These are phyloP conservation scores for Spea bombifrons DNA, from an alignment of 2,113 vertebrate genomes.

Conservation along the genomic window DNA sequence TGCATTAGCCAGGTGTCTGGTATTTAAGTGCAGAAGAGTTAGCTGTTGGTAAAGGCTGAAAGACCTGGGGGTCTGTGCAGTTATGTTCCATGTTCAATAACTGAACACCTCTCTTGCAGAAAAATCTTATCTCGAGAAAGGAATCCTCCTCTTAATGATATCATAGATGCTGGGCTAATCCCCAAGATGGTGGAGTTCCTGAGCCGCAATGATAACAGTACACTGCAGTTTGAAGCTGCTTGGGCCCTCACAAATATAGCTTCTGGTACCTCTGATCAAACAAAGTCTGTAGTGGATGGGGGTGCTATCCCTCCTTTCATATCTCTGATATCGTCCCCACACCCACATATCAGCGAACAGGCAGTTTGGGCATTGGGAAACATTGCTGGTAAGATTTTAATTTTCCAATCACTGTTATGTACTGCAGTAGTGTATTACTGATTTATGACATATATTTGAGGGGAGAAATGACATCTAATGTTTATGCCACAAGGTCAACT, in stretches of 20 bases:
- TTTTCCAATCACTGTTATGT: too few species aligned
- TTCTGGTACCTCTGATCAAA: conserved; percentile 82
- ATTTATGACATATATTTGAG: too few species aligned
- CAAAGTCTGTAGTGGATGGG: conserved; percentile 78
- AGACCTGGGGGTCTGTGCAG: too few species aligned
- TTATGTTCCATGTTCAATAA: neutral
- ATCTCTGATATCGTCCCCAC: conserved; percentile 73
- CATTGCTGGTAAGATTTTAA: conserved; percentile 76
- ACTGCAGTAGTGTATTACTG: too few species aligned
- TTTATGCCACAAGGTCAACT: too few species aligned
- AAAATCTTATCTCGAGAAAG: conserved; percentile 77
- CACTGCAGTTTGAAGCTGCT: conserved; percentile 86
- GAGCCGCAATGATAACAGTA: conserved; percentile 56
- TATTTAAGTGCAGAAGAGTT: too few species aligned
- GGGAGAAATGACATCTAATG: too few species aligned
- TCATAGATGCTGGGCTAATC: conserved; percentile 76
- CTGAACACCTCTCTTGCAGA: conserved; percentile 55
- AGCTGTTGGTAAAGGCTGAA: too few species aligned
- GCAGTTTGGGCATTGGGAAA: conserved; percentile 91
- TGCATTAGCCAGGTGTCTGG: too few species aligned
- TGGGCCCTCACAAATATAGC: conserved; percentile 92
- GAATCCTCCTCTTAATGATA: conserved; percentile 74
- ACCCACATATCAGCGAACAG: conserved; percentile 84
- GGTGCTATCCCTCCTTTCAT: conserved; percentile 79
- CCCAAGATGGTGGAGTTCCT: conserved; percentile 79